These are phyloP conservation scores for Mongoloraphidia duomilia DNA, from an alignment of 2,888 invertebrate genomes.

Conservation along the genomic window DNA sequence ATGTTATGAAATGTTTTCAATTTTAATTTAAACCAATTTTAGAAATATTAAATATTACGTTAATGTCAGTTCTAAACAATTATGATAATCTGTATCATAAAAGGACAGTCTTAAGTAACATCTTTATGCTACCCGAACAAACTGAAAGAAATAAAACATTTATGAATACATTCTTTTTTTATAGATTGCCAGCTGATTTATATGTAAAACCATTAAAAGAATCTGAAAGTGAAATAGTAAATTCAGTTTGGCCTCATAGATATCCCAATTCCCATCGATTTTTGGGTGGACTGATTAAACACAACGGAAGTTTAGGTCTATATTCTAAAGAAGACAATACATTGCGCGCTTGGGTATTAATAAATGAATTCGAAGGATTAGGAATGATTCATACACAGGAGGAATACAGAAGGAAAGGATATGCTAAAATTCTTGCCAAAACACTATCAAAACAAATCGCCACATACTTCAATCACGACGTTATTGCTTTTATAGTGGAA, in stretches of 20 bases:
- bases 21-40: no score
- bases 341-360: conserved; percentile 26
- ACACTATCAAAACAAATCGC: conserved; percentile 22
- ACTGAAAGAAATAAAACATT: no score
- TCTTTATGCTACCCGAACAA: no score
- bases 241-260: conserved; percentile 24
- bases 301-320: conserved; percentile 26
- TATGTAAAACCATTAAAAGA: no score
- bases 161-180: no score
- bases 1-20: no score
- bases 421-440: conserved; percentile 24
- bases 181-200: no score
- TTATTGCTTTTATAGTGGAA: conserved; percentile 13
- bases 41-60: no score
- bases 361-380: conserved; percentile 23
- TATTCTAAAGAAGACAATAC: conserved; percentile 23
- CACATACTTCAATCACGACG: conserved; percentile 20
- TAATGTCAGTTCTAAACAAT: no score
- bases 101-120: no score
- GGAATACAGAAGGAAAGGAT: conserved; percentile 24
- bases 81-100: no score
- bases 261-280: conserved; percentile 21
- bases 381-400: conserved; percentile 25
- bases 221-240: conserved; percentile 14
- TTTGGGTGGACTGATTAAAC: conserved; percentile 20